Base-by-base conservation (phyloP, 2,888 invertebrate genomes). In the Molorchus minor region DNA sequence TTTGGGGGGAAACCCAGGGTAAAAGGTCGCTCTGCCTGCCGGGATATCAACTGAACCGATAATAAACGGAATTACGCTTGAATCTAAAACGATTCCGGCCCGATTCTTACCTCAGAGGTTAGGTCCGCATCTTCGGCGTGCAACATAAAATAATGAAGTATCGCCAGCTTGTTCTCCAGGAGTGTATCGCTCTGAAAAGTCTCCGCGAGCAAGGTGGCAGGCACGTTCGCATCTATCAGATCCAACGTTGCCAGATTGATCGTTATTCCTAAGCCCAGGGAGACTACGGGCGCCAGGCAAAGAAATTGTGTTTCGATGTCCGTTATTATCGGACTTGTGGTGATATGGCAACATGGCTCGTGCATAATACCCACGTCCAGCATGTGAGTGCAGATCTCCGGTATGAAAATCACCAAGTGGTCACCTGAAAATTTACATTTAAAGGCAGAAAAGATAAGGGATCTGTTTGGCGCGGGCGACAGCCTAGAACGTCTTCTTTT, bases 341-440 rank as follows among this genome's bases (percentile, higher is more conserved):
- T 85, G 51, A 93, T 87, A 74, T 93, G 92, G 70, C 91, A 91
- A 69, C 89, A 90, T 0, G 94, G 94, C 76, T 94, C 93, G 79
- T 94, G 94, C 71, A 87, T 86, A 7, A 90, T 82, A 2, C 93
- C 92, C 44, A 94, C 89, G 81, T 96, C 95, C 52, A 96, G 82
- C 19, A 95, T 81, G 75, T 96, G 94, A 0, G 91, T 89, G 81
- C 94, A 95, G 21, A 92, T 83, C 74, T 90, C 92, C 10, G 94
- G 93, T 17, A 93, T 89, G 73, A 91, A 89, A 1, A 95, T 93
- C 29, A 94, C 79, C 75, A 96, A 85, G 71, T 93, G 90, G 76
- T 92, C 90, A 64, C 90, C 91, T 90, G 82, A 57, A 79, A 80
- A n/a, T n/a, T n/a, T n/a, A n/a, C n/a, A n/a, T n/a, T n/a, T n/a